phyloP scores from a whole-genome alignment of 2,888 invertebrate genomes.

The Hecatera dysodea region DNA sequence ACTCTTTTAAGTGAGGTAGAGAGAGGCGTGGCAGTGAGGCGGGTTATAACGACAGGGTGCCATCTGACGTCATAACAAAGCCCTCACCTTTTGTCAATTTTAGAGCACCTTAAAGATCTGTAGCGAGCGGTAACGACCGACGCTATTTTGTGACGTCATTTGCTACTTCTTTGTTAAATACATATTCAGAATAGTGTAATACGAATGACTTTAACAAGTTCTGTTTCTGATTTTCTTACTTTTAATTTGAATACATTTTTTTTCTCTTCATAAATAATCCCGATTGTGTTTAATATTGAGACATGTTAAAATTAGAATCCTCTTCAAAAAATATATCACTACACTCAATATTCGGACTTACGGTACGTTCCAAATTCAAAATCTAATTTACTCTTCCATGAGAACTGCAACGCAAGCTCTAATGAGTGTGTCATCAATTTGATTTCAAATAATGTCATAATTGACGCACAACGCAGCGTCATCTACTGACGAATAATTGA shows the following conservation, averaged over 20 bases:
- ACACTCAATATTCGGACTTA: background rate
- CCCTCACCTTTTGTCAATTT: conserved; percentile 60
- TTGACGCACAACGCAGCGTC: conserved; percentile 12
- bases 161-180: conserved; percentile 15
- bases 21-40: conserved; percentile 55
- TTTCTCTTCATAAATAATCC: too few relatives aligned
- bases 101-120: conserved; percentile 58
- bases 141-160: conserved; percentile 46
- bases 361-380: background rate
- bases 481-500: conserved; percentile 34
- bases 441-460: conserved; percentile 38
- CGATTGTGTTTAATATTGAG: too few relatives aligned
- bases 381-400: background rate
- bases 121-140: conserved; percentile 54
- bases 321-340: background rate
- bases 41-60: conserved; percentile 60
- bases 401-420: conserved; percentile 13
- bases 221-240: background rate
- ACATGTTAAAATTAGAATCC: background rate
- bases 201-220: background rate
- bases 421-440: conserved; percentile 30
- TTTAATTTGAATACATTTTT: background rate
- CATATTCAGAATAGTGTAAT: conserved; percentile 24
- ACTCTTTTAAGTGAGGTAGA: conserved; percentile 54
- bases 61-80: conserved; percentile 58